phyloP scores from a whole-genome alignment of 2,113 vertebrate species.

The Microcebus murinus region DNA sequence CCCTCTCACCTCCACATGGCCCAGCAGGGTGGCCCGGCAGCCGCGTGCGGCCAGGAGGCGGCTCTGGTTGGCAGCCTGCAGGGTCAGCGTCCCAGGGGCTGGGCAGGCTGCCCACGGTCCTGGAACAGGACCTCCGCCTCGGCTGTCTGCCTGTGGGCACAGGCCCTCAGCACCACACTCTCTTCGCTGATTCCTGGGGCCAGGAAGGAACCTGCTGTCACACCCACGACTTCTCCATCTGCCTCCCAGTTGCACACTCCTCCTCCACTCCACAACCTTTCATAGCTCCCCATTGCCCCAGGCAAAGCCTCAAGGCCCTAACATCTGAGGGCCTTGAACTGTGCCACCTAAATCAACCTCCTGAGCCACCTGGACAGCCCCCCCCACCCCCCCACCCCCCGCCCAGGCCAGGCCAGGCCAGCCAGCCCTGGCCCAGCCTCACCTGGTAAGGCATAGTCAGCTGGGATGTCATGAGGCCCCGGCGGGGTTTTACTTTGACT shows the following conservation, averaged over 20 bases:
- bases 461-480: rapidly evolving
- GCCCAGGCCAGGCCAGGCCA: too few species aligned
- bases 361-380: background rate
- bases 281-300: background rate
- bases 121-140: constrained; percentile 80
- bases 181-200: constrained; percentile 81
- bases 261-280: background rate
- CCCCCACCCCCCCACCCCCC: too few species aligned
- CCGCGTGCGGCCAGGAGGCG: constrained; percentile 83
- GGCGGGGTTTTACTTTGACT: background rate
- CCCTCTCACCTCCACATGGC: constrained; percentile 69
- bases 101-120: constrained; percentile 56
- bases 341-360: rapidly evolving
- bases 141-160: constrained; percentile 77
- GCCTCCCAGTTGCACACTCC: background rate
- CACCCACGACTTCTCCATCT: rapidly evolving
- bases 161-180: constrained; percentile 82
- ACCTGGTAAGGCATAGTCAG: background rate
- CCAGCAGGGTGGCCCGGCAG: constrained; percentile 75
- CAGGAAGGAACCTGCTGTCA: background rate
- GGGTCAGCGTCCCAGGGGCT: constrained; percentile 81
- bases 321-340: background rate
- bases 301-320: background rate
- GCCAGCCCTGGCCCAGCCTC: too few species aligned
- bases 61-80: constrained; percentile 83